phyloP scores from a whole-genome alignment of 2,888 invertebrate species.

The Polyommatus icarus region DNA sequence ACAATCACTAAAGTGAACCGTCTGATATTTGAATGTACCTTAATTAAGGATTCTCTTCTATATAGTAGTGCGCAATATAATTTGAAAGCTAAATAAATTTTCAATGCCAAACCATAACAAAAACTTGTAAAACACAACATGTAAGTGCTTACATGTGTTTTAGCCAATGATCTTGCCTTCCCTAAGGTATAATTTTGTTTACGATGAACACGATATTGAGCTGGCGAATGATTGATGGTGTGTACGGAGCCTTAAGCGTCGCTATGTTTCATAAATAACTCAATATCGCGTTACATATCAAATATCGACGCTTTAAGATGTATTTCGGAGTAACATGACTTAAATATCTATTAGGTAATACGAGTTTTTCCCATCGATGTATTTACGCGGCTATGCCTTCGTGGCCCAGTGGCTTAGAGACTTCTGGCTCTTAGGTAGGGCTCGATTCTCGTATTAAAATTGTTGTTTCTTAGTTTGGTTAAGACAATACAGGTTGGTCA shows the following conservation, averaged over 20 bases:
- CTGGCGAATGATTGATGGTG: constrained; percentile 24
- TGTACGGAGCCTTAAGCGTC: constrained; percentile 22
- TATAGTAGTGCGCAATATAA: too few relatives aligned
- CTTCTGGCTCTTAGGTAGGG: neutral
- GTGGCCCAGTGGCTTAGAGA: too few relatives aligned
- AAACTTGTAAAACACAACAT: neutral
- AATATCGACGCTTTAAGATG: neutral
- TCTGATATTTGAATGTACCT: too few relatives aligned
- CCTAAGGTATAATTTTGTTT: neutral
- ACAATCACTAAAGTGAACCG: too few relatives aligned
- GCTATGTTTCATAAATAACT: constrained; percentile 3
- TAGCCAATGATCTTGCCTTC: neutral
- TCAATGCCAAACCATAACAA: neutral
- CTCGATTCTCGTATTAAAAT: neutral
- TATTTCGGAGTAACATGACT: neutral
- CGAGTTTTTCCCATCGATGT: neutral
- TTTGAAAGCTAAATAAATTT: too few relatives aligned
- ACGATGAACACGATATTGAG: neutral
- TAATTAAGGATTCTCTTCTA: too few relatives aligned
- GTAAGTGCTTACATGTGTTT: neutral
- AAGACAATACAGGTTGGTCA: too few relatives aligned
- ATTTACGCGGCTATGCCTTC: too few relatives aligned
- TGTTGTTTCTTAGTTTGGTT: too few relatives aligned
- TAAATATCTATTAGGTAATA: neutral
- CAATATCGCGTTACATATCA: neutral